These are phyloP conservation scores for Pyrocephalus nanus DNA, from an alignment of 2,797 vertebrate genomes.

Conservation along the genomic window DNA sequence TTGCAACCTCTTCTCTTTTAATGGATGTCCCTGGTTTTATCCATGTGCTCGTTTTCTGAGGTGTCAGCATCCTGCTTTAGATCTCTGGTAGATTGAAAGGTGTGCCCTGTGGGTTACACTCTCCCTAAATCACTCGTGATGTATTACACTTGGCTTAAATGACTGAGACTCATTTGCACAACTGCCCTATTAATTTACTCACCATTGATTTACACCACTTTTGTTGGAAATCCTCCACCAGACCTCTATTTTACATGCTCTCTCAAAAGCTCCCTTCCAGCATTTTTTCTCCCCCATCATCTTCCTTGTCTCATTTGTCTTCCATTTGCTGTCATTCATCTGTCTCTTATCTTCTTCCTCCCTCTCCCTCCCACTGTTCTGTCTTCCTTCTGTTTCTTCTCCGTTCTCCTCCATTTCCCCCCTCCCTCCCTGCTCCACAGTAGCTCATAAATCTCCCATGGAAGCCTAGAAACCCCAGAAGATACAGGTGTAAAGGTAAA, in stretches of 20 bases:
- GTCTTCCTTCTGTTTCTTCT: constrained; percentile 46
- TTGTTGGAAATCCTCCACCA: constrained; percentile 57
- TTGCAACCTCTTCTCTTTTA: not conserved
- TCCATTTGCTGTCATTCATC: constrained; percentile 66
- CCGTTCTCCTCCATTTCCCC: constrained; percentile 1
- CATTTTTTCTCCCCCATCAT: constrained; percentile 25
- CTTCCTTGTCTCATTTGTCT: constrained; percentile 39
- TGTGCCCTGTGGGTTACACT: constrained; percentile 63
- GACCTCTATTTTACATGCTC: constrained; percentile 26
- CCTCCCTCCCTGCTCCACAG: constrained; percentile 31
- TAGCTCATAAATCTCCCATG: constrained; percentile 66
- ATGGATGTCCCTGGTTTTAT: constrained; percentile 6
- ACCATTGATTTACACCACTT: constrained; percentile 76
- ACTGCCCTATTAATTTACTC: constrained; percentile 77
- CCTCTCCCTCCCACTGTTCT: constrained; percentile 45
- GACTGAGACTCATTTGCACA: constrained; percentile 72
- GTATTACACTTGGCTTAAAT: constrained; percentile 66
- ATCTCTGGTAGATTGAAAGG: constrained; percentile 62
- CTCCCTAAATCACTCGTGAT: constrained; percentile 70
- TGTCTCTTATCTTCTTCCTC: constrained; percentile 38
- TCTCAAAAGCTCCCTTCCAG: constrained; percentile 19
- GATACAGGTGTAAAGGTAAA: constrained; percentile 41
- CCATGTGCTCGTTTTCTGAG: constrained; percentile 59
- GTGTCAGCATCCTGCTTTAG: constrained; percentile 60
- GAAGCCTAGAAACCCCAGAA: constrained; percentile 22